A percentile compares a stretch with the other conserved stretches of the same genome.
Evolutionary conservation across 2,888 invertebrate genomes (phyloP).

Genomic region (Euproctis similis): DNA sequence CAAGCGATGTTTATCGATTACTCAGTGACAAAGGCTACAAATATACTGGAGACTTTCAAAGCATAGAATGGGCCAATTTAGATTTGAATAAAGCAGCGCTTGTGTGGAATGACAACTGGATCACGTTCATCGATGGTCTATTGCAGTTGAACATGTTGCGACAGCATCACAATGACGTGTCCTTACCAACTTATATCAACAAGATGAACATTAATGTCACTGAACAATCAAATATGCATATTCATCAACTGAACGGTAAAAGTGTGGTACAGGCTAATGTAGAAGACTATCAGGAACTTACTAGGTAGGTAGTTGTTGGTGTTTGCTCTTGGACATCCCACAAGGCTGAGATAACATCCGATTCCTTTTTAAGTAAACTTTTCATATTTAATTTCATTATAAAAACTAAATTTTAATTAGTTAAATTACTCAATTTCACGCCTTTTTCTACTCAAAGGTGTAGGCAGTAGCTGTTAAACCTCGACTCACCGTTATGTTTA

Average conservation of each 20-base stretch:
- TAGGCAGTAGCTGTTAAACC: too few species aligned
- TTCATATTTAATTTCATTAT: too few species aligned
- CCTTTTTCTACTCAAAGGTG: too few species aligned
- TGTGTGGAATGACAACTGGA: conserved; percentile 84
- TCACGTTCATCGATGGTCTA: conserved; percentile 86
- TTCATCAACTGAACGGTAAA: background rate
- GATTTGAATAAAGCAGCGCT: conserved; percentile 38
- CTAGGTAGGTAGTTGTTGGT: too few species aligned
- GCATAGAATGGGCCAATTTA: conserved; percentile 22
- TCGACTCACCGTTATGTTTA: too few species aligned
- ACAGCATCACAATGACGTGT: conserved; percentile 73
- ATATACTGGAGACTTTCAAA: conserved; percentile 33
- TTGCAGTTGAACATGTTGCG: conserved; percentile 83
- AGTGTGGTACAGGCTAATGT: conserved; percentile 11
- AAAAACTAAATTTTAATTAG: too few species aligned
- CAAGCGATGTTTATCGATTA: conserved; percentile 29
- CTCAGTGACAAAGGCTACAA: conserved; percentile 13
- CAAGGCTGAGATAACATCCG: too few species aligned
- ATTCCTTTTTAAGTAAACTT: too few species aligned
- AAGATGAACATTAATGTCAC: conserved; percentile 21
- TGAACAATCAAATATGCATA: conserved; percentile 10
- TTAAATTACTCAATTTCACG: too few species aligned
- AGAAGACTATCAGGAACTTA: too few species aligned
- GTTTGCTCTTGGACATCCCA: too few species aligned
- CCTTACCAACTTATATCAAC: conserved; percentile 72